phyloP scores from a whole-genome alignment of 2,888 invertebrate genomes.

The Diadegma fenestrale region DNA sequence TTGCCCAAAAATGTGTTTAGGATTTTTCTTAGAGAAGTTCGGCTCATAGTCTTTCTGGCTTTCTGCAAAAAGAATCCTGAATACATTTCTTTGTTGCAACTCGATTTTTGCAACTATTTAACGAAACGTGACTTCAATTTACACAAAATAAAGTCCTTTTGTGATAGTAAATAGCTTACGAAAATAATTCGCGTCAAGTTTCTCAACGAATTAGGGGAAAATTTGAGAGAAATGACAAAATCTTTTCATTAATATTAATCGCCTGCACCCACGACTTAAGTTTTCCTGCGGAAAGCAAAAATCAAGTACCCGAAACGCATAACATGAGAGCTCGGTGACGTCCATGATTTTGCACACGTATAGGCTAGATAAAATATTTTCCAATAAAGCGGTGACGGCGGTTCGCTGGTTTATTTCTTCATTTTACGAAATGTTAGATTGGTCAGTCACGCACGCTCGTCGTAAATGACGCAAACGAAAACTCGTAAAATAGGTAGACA shows the following conservation, averaged over 20 bases:
- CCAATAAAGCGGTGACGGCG: neutral
- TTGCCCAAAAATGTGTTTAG: too few species aligned
- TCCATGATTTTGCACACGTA: neutral
- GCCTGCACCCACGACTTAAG: neutral
- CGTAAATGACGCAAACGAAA: conserved; percentile 36
- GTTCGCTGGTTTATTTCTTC: neutral
- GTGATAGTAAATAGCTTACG: too few species aligned
- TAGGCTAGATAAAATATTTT: conserved; percentile 9
- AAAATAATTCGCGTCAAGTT: neutral
- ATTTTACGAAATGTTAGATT: conserved; percentile 8
- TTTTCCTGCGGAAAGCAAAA: neutral
- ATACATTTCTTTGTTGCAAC: too few species aligned
- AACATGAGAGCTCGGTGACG: neutral
- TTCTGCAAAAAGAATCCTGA: too few species aligned
- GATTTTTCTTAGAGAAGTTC: too few species aligned
- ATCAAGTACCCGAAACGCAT: neutral
- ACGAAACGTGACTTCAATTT: too few species aligned
- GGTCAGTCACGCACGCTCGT: conserved; percentile 19
- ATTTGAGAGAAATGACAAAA: neutral
- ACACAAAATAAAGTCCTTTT: too few species aligned
- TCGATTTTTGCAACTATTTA: too few species aligned
- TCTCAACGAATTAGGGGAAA: too few species aligned
- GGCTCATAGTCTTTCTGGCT: too few species aligned
- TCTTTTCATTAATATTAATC: neutral
- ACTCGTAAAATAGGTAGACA: conserved; percentile 38